Conservation (phyloP, 2,888 invertebrate species). For the Macrophya alboannulata region DNA sequence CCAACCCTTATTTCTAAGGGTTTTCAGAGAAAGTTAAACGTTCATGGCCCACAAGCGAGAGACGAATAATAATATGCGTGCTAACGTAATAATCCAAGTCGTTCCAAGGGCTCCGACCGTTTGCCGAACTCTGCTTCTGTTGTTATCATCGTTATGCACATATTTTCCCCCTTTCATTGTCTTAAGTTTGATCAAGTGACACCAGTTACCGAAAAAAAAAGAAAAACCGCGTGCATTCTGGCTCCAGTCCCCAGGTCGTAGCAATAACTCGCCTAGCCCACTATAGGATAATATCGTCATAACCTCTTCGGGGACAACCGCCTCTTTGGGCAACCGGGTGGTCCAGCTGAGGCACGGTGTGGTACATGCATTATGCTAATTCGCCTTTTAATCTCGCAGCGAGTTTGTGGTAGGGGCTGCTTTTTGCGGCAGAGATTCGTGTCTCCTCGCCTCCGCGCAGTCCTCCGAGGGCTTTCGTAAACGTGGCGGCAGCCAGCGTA, state of each 20-base stretch:
- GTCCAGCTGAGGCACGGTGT: conserved; percentile 39
- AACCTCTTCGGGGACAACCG: conserved; percentile 15
- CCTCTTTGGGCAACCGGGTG: conserved; percentile 35
- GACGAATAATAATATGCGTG: conserved; percentile 48
- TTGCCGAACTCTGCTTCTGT: conserved; percentile 20
- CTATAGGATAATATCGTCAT: conserved; percentile 23
- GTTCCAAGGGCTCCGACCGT: background rate
- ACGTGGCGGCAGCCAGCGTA: conserved; percentile 17
- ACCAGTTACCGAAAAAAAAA: background rate
- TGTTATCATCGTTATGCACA: conserved; percentile 45
- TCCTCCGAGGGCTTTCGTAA: conserved; percentile 37
- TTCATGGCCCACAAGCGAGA: conserved; percentile 11
- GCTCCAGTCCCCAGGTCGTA: background rate
- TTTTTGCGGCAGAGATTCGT: conserved; percentile 65
- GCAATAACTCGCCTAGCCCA: conserved; percentile 29
- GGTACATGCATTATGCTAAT: conserved; percentile 75
- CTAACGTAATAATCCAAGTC: conserved; percentile 28
- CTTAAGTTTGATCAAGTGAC: conserved; percentile 34
- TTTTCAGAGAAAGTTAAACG: conserved; percentile 36
- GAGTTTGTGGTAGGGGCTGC: conserved; percentile 65
- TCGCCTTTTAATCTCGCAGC: conserved; percentile 77
- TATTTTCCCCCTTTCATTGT: background rate
- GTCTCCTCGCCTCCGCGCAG: conserved; percentile 61
- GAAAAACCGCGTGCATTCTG: conserved; percentile 4
- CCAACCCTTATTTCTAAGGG: conserved; percentile 55